phyloP scores from a whole-genome alignment of 23 tunicate genomes.

The Phallusia fumigata region DNA sequence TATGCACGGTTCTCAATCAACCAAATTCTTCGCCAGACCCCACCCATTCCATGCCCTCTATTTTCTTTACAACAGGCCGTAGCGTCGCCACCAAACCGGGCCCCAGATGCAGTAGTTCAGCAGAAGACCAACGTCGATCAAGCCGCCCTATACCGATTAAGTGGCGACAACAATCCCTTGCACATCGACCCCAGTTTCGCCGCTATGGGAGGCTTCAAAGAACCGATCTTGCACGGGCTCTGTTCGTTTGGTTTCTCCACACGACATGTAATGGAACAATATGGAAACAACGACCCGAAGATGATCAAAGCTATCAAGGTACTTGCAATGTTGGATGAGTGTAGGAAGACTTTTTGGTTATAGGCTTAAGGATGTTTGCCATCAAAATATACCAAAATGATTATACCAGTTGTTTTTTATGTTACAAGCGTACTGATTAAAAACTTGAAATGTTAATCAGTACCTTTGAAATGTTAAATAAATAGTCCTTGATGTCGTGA shows the following conservation, averaged over 20 bases:
- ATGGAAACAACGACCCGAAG: constrained; percentile 65
- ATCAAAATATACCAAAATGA: too few species aligned
- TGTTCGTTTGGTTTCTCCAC: constrained; percentile 94
- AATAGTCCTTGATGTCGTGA: too few species aligned
- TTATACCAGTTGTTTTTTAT: too few species aligned
- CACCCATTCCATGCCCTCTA: too few species aligned
- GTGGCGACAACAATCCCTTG: constrained; percentile 94
- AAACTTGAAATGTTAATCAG: too few species aligned
- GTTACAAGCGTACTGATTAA: too few species aligned
- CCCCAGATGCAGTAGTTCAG: constrained; percentile 73
- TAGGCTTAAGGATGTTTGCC: too few species aligned
- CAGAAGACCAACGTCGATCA: constrained; percentile 76
- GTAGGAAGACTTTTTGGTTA: too few species aligned
- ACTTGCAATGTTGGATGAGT: too few species aligned
- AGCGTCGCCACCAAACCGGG: constrained; percentile 71
- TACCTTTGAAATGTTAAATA: too few species aligned
- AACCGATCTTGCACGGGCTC: constrained; percentile 93
- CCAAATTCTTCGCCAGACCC: too few species aligned
- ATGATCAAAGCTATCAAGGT: constrained; percentile 82
- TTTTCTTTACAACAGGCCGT: constrained; percentile 20
- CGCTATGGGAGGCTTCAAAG: constrained; percentile 95
- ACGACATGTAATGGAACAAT: constrained; percentile 84
- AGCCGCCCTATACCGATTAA: constrained; percentile 89
- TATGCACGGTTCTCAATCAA: too few species aligned
- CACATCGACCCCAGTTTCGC: constrained; percentile 96